Base-by-base conservation (phyloP, 2,113 vertebrate genomes). In the Eubucco bourcierii region DNA sequence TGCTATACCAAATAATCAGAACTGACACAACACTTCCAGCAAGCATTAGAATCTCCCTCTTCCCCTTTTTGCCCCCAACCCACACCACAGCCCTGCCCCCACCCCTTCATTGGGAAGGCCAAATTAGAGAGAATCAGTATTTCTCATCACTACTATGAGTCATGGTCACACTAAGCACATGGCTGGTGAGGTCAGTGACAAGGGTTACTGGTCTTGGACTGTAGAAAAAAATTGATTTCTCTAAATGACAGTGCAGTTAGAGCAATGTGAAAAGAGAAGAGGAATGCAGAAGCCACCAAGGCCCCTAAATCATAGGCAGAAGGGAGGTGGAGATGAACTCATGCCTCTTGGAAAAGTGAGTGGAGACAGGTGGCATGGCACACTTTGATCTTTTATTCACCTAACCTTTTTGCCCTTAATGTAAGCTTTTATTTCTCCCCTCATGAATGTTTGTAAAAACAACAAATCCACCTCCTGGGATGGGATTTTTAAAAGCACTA, bases 11-110 rank as follows among this genome's bases (percentile, higher is more conserved):
- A 15, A 77, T 96, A 92, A 93, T 80, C 4, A 16, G 84, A 95
- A 91, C 84, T 95, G 85, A 91, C 94, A 96, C 76, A 84, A 68
- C 10, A 68, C 56, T 97, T 96, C 92, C 96, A 96, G 95, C 82
- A 96, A 96, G 33, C 39, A 92, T 20, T 73, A 94, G 91, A 91
- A 95, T 94, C 61, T 74, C 67, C 93, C 39, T 73, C 55, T 31
- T 61, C 39, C 55, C 68, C 60, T 74, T 33, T 31, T 15, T 56
- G 55, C 55, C 55, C 55, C 55, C 28, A 29, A 15, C 28, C 60
- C 56, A 31, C 64, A 6, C 28, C 44, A 11, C 50, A 55, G 44
- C 24, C 34, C 21, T 64, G 19, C 8, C 33, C 56, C 21, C 7
- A 18, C 34, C 25, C 29, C 23, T 71, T 79, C 15, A 17, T 67